A percentile compares a stretch with the other conserved stretches of the same genome.
Conservation (phyloP, 1,140 invertebrate species). For the Trinorchestia longiramus region DNA sequence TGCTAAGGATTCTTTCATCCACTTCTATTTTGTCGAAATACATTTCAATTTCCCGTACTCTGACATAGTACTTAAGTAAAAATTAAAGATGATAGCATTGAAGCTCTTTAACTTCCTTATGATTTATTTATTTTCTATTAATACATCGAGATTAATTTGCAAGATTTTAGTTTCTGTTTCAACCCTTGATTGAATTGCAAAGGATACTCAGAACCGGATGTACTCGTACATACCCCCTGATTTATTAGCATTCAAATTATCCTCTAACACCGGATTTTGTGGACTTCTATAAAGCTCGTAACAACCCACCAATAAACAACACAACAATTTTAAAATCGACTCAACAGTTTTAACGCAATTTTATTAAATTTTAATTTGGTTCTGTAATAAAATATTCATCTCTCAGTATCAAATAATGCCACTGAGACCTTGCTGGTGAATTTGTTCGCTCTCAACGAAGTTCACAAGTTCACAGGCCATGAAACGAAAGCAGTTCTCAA, state of each 20-base stretch:
- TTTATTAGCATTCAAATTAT: background rate
- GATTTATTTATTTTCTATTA: background rate
- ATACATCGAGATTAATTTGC: background rate
- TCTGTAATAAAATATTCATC: background rate
- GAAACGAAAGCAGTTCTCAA: slow-evolving; percentile 18
- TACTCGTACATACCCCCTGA: background rate
- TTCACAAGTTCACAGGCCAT: background rate
- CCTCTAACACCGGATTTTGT: background rate
- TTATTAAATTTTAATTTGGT: background rate
- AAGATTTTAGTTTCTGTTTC: background rate
- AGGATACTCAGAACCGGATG: background rate
- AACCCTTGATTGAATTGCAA: background rate
- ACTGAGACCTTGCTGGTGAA: background rate
- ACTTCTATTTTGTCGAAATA: background rate
- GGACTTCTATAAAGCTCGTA: background rate
- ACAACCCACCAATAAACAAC: background rate
- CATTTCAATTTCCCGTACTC: background rate
- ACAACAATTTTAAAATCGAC: background rate
- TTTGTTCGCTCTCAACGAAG: background rate
- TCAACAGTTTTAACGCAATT: background rate
- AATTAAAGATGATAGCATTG: background rate
- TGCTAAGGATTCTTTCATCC: background rate
- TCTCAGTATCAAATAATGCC: slow-evolving; percentile 1
- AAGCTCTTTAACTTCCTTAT: background rate
- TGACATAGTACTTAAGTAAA: background rate